Conservation (phyloP, 2,888 invertebrate species). For the Glaucopsyche alexis region DNA sequence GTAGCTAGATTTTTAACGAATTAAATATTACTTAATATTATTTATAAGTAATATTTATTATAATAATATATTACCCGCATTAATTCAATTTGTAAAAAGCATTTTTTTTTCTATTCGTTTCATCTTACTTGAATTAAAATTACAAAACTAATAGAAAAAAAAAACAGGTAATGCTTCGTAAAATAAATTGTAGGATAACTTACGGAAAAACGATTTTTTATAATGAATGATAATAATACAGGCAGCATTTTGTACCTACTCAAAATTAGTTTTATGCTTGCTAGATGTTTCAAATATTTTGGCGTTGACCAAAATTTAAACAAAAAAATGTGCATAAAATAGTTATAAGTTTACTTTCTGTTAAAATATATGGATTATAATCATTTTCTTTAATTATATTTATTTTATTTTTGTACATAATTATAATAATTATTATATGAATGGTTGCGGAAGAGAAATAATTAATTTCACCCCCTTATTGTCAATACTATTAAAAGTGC, state of each 20-base stretch:
- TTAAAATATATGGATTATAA: neutral
- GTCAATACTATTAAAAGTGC: neutral
- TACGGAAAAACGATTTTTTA: too few species aligned
- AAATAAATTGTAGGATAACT: too few species aligned
- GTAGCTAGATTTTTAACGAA: neutral
- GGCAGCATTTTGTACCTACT: too few species aligned
- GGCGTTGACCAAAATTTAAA: neutral
- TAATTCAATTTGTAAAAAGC: neutral
- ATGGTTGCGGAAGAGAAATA: neutral
- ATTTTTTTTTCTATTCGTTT: neutral
- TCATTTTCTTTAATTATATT: neutral
- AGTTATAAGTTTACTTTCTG: neutral
- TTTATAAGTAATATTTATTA: too few species aligned
- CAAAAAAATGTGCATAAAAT: neutral
- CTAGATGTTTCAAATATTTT: too few species aligned
- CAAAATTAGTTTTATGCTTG: too few species aligned
- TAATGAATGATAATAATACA: too few species aligned
- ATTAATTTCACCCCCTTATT: neutral
- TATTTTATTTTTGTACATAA: slow-evolving; percentile 10
- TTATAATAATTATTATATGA: neutral
- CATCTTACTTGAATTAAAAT: too few species aligned
- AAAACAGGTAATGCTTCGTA: too few species aligned
- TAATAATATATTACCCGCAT: neutral
- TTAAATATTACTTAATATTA: neutral
- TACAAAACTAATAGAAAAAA: too few species aligned